These are phyloP conservation scores for Acanthococcus lagerstroemiae DNA, from an alignment of 2,888 invertebrate species.

Conservation along the genomic window DNA sequence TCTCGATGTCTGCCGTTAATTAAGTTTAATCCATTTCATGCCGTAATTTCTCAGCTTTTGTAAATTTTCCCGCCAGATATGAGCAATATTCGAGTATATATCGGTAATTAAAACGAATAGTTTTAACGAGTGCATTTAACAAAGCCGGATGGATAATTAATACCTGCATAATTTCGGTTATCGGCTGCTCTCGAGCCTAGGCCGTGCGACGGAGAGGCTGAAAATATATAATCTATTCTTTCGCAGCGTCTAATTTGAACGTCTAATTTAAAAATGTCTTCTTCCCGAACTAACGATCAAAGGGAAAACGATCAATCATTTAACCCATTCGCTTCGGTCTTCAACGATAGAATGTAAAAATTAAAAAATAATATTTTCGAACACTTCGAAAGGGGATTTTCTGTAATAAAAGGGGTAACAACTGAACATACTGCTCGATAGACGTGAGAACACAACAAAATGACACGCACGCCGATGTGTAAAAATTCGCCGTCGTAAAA, in stretches of 20 bases:
- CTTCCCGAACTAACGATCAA: slow-evolving; percentile 15
- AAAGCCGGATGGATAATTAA: neutral
- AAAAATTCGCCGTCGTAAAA: neutral
- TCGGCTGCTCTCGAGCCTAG: too few species aligned
- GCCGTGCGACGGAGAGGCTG: too few species aligned
- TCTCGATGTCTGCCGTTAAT: too few species aligned
- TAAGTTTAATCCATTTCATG: too few species aligned
- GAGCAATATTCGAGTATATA: too few species aligned
- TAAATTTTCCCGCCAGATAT: too few species aligned
- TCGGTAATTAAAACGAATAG: neutral
- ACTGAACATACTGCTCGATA: slow-evolving; percentile 17
- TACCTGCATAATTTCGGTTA: neutral
- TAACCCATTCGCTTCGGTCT: slow-evolving; percentile 27
- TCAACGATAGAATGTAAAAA: slow-evolving; percentile 21
- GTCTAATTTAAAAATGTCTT: slow-evolving; percentile 14
- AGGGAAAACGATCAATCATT: slow-evolving; percentile 26
- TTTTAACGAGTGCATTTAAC: neutral
- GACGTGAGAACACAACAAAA: slow-evolving; percentile 24
- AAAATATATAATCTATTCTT: too few species aligned
- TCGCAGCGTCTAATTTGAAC: too few species aligned
- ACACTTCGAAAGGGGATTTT: slow-evolving; percentile 19
- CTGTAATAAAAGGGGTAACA: slow-evolving; percentile 26
- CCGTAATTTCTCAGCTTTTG: too few species aligned
- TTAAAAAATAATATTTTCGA: slow-evolving; percentile 27
- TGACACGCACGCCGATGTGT: slow-evolving; percentile 1